phyloP scores from a whole-genome alignment of 2,797 vertebrate species.

The Synaphobranchus kaupii region DNA sequence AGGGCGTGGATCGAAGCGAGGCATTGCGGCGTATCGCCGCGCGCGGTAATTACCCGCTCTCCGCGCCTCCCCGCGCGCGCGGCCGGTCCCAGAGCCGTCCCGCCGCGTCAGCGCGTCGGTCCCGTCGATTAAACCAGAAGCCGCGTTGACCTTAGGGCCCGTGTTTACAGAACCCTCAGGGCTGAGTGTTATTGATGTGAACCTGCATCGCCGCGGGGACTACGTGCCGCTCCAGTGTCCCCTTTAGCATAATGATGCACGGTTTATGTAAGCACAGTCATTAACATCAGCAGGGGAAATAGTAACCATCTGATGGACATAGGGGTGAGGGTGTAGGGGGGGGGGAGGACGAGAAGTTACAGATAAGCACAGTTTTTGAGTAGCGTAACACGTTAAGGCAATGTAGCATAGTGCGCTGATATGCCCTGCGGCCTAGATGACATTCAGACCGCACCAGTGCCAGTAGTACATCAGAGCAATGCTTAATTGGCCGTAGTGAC shows the following conservation, averaged over 20 bases:
- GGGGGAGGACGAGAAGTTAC: background rate
- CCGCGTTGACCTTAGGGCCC: conserved; percentile 27
- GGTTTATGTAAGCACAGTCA: conserved; percentile 36
- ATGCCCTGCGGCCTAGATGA: background rate
- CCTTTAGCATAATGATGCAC: conserved; percentile 18
- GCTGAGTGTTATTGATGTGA: conserved; percentile 42
- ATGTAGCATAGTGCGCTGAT: background rate
- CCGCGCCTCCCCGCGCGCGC: background rate
- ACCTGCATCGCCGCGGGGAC: conserved; percentile 32
- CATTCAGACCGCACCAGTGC: background rate
- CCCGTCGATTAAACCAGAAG: conserved; percentile 33
- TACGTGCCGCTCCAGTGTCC: conserved; percentile 18
- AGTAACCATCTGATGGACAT: background rate
- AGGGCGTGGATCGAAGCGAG: conserved; percentile 35
- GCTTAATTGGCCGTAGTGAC: background rate
- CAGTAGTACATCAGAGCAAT: background rate
- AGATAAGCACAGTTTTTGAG: background rate
- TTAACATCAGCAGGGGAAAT: background rate
- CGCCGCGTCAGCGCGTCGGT: background rate
- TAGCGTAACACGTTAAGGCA: background rate
- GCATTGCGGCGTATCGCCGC: conserved; percentile 26
- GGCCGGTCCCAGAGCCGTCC: background rate
- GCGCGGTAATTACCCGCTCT: conserved; percentile 32
- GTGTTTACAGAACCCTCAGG: conserved; percentile 43
- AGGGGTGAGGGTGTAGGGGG: background rate